Evolutionary conservation across 2,113 vertebrate species (phyloP).

Genomic region (Bettongia penicillata): DNA sequence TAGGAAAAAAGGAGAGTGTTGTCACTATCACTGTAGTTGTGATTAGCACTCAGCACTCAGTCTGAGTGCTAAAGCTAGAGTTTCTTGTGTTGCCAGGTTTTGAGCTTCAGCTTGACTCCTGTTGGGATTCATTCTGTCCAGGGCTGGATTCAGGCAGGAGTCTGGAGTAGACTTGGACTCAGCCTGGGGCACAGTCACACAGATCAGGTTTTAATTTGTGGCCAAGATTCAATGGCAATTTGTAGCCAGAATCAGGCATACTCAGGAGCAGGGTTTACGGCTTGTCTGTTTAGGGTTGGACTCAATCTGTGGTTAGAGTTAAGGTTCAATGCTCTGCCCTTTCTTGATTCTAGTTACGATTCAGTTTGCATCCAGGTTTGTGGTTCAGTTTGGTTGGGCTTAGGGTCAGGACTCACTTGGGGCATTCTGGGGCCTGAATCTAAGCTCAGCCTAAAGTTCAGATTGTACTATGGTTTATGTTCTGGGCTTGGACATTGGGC

Average conservation of each 20-base stretch:
- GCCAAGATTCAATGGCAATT: neutral
- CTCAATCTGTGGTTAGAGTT: neutral
- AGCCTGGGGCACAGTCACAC: too few relatives aligned
- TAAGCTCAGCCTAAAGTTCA: too few relatives aligned
- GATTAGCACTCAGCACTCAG: too few relatives aligned
- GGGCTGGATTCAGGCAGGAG: neutral
- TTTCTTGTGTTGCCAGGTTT: neutral
- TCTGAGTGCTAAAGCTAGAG: too few relatives aligned
- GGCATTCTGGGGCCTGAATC: too few relatives aligned
- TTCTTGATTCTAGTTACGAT: neutral
- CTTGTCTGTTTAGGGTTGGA: neutral
- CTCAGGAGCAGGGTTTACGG: neutral
- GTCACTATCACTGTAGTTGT: too few relatives aligned
- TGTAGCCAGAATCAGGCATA: neutral
- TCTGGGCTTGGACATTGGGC: too few relatives aligned
- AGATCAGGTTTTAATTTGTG: neutral
- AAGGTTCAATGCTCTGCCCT: neutral
- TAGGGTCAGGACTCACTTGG: too few relatives aligned
- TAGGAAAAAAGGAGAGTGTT: neutral
- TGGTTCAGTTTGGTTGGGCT: too few relatives aligned
- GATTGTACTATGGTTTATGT: too few relatives aligned
- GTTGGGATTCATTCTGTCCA: neutral
- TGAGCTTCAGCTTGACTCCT: neutral
- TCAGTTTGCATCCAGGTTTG: neutral
- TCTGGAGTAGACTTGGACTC: neutral